These are phyloP conservation scores for Hippolais icterina DNA, from an alignment of 2,113 vertebrate genomes.

Conservation along the genomic window DNA sequence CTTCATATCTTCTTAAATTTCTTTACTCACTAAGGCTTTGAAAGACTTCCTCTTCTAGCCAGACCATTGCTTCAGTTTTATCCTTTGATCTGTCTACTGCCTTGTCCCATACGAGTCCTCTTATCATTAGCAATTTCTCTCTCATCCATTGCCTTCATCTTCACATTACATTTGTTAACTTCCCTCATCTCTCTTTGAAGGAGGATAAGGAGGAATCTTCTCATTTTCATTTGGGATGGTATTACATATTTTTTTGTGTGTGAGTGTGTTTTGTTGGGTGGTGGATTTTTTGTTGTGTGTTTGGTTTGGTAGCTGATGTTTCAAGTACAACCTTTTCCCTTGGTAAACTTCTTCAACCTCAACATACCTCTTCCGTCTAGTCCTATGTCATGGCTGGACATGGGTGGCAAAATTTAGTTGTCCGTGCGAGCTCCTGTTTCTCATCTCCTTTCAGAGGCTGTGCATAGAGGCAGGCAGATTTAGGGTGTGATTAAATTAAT, in stretches of 20 bases:
- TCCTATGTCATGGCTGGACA: not conserved
- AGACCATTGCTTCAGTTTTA: not conserved
- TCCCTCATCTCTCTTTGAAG: not conserved
- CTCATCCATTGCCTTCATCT: not conserved
- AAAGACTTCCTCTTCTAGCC: not conserved
- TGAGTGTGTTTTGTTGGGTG: not conserved
- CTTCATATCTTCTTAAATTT: not conserved
- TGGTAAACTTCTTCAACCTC: not conserved
- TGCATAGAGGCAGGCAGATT: not conserved
- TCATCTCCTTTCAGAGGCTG: not conserved
- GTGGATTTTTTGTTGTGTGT: not conserved
- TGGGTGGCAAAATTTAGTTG: not conserved
- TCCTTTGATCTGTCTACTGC: not conserved
- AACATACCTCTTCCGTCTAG: not conserved
- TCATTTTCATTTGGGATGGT: not conserved
- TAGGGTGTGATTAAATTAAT: constrained; percentile 27
- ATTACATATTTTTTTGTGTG: not conserved
- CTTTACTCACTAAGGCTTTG: not conserved
- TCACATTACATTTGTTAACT: not conserved
- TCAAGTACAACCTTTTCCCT: not conserved
- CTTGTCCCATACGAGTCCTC: not conserved
- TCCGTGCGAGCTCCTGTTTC: not conserved
- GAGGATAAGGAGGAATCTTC: not conserved
- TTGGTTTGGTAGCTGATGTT: not conserved
- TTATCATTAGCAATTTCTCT: not conserved